Percentiles rank a stretch among this genome's conserved stretches.
Evolutionary conservation across 2,113 vertebrate species (phyloP).

Genomic region (Zosterops pallidus): DNA sequence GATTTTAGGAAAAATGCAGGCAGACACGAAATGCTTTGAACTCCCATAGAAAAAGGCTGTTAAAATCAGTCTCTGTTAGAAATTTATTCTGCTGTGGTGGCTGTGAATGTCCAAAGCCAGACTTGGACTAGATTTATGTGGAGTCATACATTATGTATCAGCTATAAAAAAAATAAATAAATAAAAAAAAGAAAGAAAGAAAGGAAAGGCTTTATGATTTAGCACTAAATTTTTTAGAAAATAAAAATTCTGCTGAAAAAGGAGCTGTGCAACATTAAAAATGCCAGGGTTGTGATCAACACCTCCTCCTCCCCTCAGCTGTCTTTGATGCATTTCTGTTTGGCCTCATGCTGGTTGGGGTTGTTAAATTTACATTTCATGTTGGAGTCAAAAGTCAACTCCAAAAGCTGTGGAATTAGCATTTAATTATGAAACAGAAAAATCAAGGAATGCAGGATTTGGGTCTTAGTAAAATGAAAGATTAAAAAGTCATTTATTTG

Average conservation of each 20-base stretch:
- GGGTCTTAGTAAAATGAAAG: background rate
- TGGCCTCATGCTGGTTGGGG: background rate
- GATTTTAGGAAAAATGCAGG: background rate
- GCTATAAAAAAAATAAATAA: background rate
- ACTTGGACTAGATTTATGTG: slow-evolving; percentile 48
- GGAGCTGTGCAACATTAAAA: slow-evolving; percentile 15
- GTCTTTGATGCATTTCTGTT: background rate
- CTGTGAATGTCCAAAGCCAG: slow-evolving; percentile 53
- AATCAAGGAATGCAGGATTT: background rate
- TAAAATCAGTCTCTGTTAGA: slow-evolving; percentile 47
- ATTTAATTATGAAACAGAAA: slow-evolving; percentile 16
- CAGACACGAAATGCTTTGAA: slow-evolving; percentile 26
- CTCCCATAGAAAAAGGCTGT: background rate
- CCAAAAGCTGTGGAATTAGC: background rate
- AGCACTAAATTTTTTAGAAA: slow-evolving; percentile 60
- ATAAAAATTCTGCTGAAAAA: slow-evolving; percentile 66
- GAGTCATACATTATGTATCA: slow-evolving; percentile 65
- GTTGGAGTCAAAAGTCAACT: background rate
- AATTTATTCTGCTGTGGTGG: slow-evolving; percentile 51
- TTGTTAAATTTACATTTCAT: background rate
- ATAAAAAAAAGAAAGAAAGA: background rate
- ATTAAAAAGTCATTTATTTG: background rate
- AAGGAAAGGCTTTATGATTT: slow-evolving; percentile 43
- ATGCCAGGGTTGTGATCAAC: background rate
- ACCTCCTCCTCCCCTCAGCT: slow-evolving; percentile 11